These are phyloP conservation scores for Thymallus thymallus DNA, from an alignment of 2,113 vertebrate species.

Conservation along the genomic window DNA sequence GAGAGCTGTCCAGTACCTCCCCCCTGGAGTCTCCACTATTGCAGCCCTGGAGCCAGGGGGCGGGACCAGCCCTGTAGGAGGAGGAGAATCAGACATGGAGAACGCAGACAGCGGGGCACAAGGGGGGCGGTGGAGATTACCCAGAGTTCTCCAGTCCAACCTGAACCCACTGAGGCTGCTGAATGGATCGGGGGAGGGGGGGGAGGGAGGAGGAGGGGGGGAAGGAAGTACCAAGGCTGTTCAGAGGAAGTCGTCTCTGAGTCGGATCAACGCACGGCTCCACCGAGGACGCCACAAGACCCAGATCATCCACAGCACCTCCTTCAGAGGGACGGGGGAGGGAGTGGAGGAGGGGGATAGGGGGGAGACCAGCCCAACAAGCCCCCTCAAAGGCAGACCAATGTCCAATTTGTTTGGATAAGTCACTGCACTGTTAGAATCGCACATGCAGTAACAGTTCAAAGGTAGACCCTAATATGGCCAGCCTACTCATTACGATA, in stretches of 20 bases:
- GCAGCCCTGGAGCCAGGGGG: constrained; percentile 80
- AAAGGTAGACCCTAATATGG: neutral
- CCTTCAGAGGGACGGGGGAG: constrained; percentile 80
- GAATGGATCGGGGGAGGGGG: constrained; percentile 61
- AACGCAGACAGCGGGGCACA: constrained; percentile 46
- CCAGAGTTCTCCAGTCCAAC: constrained; percentile 82
- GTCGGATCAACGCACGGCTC: constrained; percentile 83
- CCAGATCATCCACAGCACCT: constrained; percentile 91
- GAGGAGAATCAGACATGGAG: constrained; percentile 65
- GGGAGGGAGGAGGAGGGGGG: constrained; percentile 39
- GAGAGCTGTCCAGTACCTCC: constrained; percentile 88
- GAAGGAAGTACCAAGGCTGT: constrained; percentile 70
- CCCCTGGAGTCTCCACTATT: constrained; percentile 47
- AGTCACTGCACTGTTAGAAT: constrained; percentile 34
- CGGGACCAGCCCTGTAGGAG: constrained; percentile 64
- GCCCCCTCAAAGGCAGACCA: constrained; percentile 81
- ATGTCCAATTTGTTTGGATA: constrained; percentile 93
- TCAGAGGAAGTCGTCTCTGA: constrained; percentile 81
- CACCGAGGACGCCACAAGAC: constrained; percentile 87
- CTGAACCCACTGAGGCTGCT: constrained; percentile 82
- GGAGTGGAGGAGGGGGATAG: constrained; percentile 80
- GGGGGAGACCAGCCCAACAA: constrained; percentile 75
- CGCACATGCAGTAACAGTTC: neutral
- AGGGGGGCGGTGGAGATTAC: constrained; percentile 79
- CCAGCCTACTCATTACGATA: neutral